Percentiles rank a stretch among this genome's conserved stretches.
These are phyloP conservation scores for Camelus bactrianus DNA, from an alignment of 2,113 vertebrate species.

Conservation along the genomic window DNA sequence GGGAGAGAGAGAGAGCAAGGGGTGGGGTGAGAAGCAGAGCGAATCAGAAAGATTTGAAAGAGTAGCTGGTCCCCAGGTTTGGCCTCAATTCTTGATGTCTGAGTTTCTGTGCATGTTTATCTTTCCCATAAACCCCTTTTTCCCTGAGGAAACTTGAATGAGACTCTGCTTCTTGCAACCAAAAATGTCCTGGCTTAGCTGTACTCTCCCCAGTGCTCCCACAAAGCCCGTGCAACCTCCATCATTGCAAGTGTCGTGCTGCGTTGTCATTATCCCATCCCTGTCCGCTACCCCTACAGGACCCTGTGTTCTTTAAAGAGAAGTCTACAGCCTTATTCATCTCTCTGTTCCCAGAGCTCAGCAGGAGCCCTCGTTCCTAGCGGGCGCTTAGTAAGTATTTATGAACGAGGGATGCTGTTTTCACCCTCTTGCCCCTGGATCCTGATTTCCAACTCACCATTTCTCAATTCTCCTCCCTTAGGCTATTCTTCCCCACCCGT, in stretches of 20 bases:
- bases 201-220: not conserved
- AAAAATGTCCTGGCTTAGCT: conserved; percentile 1
- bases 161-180: conserved; percentile 54
- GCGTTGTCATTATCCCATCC: conserved; percentile 37
- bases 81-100: conserved; percentile 49
- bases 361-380: conserved; percentile 64
- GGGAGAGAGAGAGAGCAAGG: not conserved
- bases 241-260: not conserved
- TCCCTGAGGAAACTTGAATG: conserved; percentile 42
- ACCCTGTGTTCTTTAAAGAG: conserved; percentile 56
- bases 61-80: not conserved
- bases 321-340: conserved; percentile 56
- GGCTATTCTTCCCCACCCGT: not conserved
- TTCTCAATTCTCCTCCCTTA: not conserved
- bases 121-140: conserved; percentile 56
- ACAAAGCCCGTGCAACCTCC: not conserved
- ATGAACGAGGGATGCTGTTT: conserved; percentile 56
- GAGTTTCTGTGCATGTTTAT: conserved; percentile 46
- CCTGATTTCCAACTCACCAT: not conserved
- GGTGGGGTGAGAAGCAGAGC: not conserved
- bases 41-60: conserved; percentile 43
- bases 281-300: conserved; percentile 48
- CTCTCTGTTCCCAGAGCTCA: conserved; percentile 48
- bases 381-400: conserved; percentile 47
- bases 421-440: not conserved